Percentiles rank a stretch among this genome's conserved stretches.
Evolutionary conservation across 2,797 vertebrate genomes (phyloP).

Genomic region (Sciaenops ocellatus): DNA sequence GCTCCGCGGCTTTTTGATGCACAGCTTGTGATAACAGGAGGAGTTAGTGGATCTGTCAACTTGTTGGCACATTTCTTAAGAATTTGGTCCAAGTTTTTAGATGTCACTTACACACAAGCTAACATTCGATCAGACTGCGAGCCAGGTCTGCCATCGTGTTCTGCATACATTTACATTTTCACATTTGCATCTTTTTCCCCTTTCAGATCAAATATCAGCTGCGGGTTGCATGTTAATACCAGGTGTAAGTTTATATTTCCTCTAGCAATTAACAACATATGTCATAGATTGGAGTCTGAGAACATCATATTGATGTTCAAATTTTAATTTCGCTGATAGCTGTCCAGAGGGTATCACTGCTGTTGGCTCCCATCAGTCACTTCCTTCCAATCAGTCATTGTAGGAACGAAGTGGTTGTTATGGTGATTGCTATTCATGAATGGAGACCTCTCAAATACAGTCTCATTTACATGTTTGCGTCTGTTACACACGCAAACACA

Average conservation of each 20-base stretch:
- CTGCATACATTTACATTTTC: neutral
- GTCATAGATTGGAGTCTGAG: neutral
- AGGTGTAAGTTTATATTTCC: neutral
- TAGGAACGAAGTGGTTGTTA: constrained; percentile 10
- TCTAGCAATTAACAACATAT: no score
- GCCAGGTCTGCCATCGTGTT: neutral
- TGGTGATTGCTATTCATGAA: constrained; percentile 64
- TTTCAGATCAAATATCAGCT: neutral
- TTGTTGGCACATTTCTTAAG: neutral
- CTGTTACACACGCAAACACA: neutral
- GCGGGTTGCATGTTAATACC: neutral
- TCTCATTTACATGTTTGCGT: constrained; percentile 55
- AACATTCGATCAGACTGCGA: neutral
- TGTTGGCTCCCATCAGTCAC: constrained; percentile 18
- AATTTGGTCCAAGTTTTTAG: neutral
- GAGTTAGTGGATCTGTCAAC: neutral
- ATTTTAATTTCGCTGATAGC: neutral
- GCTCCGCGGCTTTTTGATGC: neutral
- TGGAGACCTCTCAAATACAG: constrained; percentile 39
- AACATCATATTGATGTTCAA: constrained; percentile 4
- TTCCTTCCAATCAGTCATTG: constrained; percentile 26
- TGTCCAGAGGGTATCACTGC: neutral
- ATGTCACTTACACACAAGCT: neutral
- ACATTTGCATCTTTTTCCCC: neutral
- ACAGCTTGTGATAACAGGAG: neutral